Base-by-base conservation (phyloP, 2,113 vertebrate genomes). In the Austrofundulus limnaeus region DNA sequence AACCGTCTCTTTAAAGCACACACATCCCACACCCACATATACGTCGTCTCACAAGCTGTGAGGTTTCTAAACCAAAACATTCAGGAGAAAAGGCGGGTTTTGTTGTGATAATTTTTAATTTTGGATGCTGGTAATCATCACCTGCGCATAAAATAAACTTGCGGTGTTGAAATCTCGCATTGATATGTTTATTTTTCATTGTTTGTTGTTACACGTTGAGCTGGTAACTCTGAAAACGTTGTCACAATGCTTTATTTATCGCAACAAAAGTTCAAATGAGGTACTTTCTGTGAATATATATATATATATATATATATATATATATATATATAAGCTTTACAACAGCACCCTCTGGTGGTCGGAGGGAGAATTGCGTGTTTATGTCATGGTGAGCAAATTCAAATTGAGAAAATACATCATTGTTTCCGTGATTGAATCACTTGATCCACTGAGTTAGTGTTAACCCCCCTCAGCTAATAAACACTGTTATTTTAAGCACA, bases 281-380 rank as follows among this genome's bases (percentile, higher is more conserved):
- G 20, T 31, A 5, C 47, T 47, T 31, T 31, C 7, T n/a, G n/a
- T n/a, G n/a, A n/a, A n/a, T n/a, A n/a, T n/a, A n/a, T n/a, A n/a
- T n/a, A n/a, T n/a, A n/a, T n/a, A n/a, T n/a, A n/a, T n/a, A n/a
- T n/a, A n/a, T n/a, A n/a, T n/a, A n/a, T n/a, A n/a, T n/a, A n/a
- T n/a, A n/a, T n/a, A n/a, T n/a, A n/a, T n/a, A n/a, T n/a, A 49
- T 47, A 60, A 63, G 6, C 5, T 2, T 58, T 71, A 41, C 64
- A 70, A 71, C 9, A 52, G 61, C 52, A 81, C 59, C 48, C 58
- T 68, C 86, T 81, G 41, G 19, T 77, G 88, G 64, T 12, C 38
- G 2, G 1, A 54, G 11, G 20, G 1, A 0, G 6, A 49, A 37
- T 1, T 17, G 24, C 45, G 8, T 14, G 5, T 11, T 49, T 46